These are phyloP conservation scores for Liodrosophila aerea DNA, from an alignment of 2,888 invertebrate genomes.

Conservation along the genomic window DNA sequence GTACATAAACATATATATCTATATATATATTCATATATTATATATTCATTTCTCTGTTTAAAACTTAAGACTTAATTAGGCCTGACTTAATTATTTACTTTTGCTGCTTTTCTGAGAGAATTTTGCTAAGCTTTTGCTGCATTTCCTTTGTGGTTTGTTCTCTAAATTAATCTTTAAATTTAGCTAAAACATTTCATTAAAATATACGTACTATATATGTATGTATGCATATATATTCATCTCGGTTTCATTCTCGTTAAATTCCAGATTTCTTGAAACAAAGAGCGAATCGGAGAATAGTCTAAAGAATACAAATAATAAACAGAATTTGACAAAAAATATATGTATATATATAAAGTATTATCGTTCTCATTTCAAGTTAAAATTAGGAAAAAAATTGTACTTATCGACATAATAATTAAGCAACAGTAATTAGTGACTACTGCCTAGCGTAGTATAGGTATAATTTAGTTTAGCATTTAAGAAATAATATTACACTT, in stretches of 20 bases:
- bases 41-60: conserved; percentile 10
- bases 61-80: conserved; percentile 26
- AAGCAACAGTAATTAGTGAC: conserved; percentile 43
- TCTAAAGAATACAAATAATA: conserved; percentile 12
- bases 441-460: conserved; percentile 53
- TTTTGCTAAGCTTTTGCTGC: conserved; percentile 45
- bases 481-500: conserved; percentile 63
- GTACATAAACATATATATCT: conserved; percentile 8
- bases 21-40: conserved; percentile 14
- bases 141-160: too few species aligned
- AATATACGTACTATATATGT: conserved; percentile 5
- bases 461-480: conserved; percentile 63
- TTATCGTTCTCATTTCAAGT: not conserved
- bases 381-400: not conserved
- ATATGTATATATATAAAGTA: not conserved
- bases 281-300: conserved; percentile 16
- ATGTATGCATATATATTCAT: not conserved
- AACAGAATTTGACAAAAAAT: not conserved
- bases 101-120: conserved; percentile 23
- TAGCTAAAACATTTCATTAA: conserved; percentile 27
- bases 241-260: conserved; percentile 20
- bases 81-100: not conserved
- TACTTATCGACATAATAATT: conserved; percentile 37
- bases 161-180: conserved; percentile 25
- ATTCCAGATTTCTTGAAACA: conserved; percentile 37